These are phyloP conservation scores for Centropus bengalensis DNA, from an alignment of 2,113 vertebrate species.

Conservation along the genomic window DNA sequence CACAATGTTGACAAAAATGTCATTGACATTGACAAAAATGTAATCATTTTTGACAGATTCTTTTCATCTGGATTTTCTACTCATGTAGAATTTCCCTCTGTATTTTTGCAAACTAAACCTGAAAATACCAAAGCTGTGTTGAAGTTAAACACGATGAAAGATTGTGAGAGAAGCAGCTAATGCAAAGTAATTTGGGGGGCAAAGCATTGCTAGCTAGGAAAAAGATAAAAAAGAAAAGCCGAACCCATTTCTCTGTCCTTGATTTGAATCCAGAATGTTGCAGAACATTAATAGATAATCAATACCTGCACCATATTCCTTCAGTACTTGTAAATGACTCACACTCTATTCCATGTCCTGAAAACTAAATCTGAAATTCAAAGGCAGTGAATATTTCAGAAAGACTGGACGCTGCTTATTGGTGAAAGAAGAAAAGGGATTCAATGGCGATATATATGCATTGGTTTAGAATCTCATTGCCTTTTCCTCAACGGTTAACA, in stretches of 20 bases:
- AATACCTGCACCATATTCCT: not conserved
- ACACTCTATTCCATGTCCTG: not conserved
- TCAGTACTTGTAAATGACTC: not conserved
- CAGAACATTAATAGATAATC: not conserved
- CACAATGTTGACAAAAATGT: constrained; percentile 9
- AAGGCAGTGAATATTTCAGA: not conserved
- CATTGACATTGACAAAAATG: not conserved
- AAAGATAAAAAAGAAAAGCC: not conserved
- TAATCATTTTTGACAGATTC: not conserved
- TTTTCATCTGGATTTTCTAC: not conserved
- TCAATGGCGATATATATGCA: not conserved
- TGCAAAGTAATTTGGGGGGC: not conserved
- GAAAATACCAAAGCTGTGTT: not conserved
- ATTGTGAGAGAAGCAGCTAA: not conserved
- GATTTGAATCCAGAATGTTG: constrained; percentile 4
- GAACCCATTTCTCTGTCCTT: not conserved
- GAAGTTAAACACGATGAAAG: not conserved
- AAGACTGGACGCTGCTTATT: not conserved
- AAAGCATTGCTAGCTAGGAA: not conserved
- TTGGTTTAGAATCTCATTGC: not conserved
- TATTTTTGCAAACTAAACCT: constrained; percentile 23
- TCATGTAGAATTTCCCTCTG: not conserved
- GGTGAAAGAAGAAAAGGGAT: not conserved
- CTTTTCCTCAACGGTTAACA: not conserved
- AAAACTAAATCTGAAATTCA: constrained; percentile 28